These are phyloP conservation scores for Petrosia ficiformis DNA, from an alignment of 37 sponge, comb jelly and placozoan genomes.

Conservation along the genomic window DNA sequence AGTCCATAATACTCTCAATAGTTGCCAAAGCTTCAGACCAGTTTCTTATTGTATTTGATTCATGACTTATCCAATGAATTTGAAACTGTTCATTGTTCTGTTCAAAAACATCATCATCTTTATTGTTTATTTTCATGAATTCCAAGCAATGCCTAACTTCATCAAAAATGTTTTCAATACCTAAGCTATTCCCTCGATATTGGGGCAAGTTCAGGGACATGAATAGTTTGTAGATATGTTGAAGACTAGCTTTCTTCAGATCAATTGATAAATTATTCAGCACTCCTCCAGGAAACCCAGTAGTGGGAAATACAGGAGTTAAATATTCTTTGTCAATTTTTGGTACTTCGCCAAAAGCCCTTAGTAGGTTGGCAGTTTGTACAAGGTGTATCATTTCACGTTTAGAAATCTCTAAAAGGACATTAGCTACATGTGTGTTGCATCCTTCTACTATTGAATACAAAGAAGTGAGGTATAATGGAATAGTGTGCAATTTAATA, in stretches of 20 bases:
- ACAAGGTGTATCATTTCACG: constrained; percentile 47
- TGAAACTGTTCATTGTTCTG: too few relatives aligned
- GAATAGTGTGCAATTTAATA: constrained; percentile 41
- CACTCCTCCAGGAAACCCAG: constrained; percentile 30
- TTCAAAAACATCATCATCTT: too few relatives aligned
- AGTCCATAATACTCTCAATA: too few relatives aligned
- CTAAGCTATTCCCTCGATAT: too few relatives aligned
- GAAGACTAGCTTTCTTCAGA: not conserved
- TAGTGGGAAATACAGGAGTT: constrained; percentile 13
- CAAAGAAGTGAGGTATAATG: constrained; percentile 22
- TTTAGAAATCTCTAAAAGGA: constrained; percentile 10
- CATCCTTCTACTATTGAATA: constrained; percentile 30
- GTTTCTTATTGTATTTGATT: too few relatives aligned
- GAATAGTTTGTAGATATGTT: constrained; percentile 15
- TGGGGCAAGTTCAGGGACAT: constrained; percentile 35
- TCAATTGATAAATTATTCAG: constrained; percentile 3
- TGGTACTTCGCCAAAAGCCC: constrained; percentile 23
- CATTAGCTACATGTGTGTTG: constrained; percentile 22
- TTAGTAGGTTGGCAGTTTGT: constrained; percentile 37
- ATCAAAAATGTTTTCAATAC: constrained; percentile 27
- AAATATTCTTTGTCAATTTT: constrained; percentile 9
- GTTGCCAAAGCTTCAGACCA: too few relatives aligned
- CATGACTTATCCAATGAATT: too few relatives aligned
- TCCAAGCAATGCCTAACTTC: constrained; percentile 18
- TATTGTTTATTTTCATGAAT: too few relatives aligned